Evolutionary conservation across 2,797 vertebrate species (phyloP), one percentile per base, ranked within the genome.

Genomic region (Philypnodon macrostomus): DNA sequence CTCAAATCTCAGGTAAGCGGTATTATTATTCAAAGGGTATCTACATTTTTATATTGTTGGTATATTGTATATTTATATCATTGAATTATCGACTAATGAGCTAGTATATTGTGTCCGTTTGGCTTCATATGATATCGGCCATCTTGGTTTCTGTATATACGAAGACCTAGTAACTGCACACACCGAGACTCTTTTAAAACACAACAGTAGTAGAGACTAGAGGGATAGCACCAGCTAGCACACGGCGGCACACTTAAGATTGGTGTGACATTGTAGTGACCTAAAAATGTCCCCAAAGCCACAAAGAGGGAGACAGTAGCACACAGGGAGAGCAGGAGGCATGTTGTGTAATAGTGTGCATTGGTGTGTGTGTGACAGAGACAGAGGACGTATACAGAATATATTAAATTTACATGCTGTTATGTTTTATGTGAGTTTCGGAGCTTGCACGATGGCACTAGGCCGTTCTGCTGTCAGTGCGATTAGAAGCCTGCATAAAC

Each of bases 391-490:
- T 63, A 61, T 8, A 36, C 53, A 33, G 53, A 56, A 64, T 62
- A 55, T 68, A 74, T 75, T 40, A 75, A 77, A 77, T 79, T 66
- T 81, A 61, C 59, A 76, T 69, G 59, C 52, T 63, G 68, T 75
- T 70, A 50, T 67, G 58, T 66, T 67, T 49, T 44, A 32, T 61
- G 61, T 76, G 64, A 65, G 60, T 77, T 52, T 58, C n/a, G n/a
- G n/a, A n/a, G n/a, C n/a, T n/a, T 64, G 75, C 56, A 35, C 53
- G 75, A 67, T 71, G 73, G 73, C 67, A 71, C 70, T 70, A 73
- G 70, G 67, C 71, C 67, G 72, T 58, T 69, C 70, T 79, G 49
- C 80, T 84, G 83, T 86, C 85, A 79, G 55, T 36, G 66, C 42
- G 63, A 79, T 77, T 79, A 85, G 47, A 77, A 35, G 63, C 58